Conservation (phyloP, 2,113 vertebrate genomes). For the Mungos mungo region DNA sequence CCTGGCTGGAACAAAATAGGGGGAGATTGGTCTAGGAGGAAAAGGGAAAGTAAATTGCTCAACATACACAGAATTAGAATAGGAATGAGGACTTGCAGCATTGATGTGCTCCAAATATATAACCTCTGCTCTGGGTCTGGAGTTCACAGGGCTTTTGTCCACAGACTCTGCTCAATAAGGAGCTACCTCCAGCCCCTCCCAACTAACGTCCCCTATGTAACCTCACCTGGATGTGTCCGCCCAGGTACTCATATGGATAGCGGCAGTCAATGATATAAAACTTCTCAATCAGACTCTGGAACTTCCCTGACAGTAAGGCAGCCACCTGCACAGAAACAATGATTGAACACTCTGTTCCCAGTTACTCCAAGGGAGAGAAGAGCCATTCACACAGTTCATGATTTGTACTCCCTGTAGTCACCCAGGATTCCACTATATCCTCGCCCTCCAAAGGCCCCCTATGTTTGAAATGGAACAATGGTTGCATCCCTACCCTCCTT, state of each 20-base stretch:
- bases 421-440: not conserved
- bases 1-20: not conserved
- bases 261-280: constrained; percentile 82
- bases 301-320: constrained; percentile 77
- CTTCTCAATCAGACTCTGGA: constrained; percentile 75
- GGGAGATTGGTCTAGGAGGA: not conserved
- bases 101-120: not conserved
- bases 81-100: not conserved
- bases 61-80: constrained; percentile 4
- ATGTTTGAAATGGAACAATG: constrained; percentile 1
- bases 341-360: not conserved
- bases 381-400: not conserved
- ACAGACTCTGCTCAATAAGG: not conserved
- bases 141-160: not conserved
- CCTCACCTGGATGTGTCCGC: constrained; percentile 83
- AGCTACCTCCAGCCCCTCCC: not conserved
- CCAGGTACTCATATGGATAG: constrained; percentile 83
- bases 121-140: not conserved
- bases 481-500: not conserved
- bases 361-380: not conserved
- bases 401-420: not conserved
- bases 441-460: not conserved
- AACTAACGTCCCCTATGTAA: not conserved
- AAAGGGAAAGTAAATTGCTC: constrained; percentile 18
- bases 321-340: constrained; percentile 75